Conservation (phyloP, 2,113 vertebrate genomes). For the cat (Felis catus) region DNA sequence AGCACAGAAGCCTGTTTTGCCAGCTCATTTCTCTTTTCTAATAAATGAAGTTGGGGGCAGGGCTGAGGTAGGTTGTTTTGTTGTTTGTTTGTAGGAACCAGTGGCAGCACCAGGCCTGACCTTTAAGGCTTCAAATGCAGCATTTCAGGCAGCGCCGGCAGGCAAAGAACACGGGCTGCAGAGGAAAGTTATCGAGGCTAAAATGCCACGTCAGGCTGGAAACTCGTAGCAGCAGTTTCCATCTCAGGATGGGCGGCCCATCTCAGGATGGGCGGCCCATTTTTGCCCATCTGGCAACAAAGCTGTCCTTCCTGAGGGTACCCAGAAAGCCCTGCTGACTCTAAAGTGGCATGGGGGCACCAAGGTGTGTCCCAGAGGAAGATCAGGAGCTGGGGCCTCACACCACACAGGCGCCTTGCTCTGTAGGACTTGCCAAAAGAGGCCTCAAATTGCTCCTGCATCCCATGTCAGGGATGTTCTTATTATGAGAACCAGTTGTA, state of each 20-base stretch:
- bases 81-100: constrained; percentile 44
- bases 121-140: constrained; percentile 74
- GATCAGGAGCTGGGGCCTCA: not conserved
- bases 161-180: not conserved
- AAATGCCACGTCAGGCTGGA: constrained; percentile 70
- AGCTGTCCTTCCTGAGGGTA: not conserved
- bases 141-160: constrained; percentile 21
- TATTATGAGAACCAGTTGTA: not conserved
- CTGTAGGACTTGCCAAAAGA: not conserved
- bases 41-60: constrained; percentile 5
- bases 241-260: not conserved
- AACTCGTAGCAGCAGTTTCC: not conserved
- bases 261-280: not conserved
- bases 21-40: not conserved
- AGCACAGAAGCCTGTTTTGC: not conserved
- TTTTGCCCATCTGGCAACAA: not conserved
- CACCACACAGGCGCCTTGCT: not conserved
- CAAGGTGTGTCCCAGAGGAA: not conserved
- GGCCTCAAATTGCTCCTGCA: not conserved
- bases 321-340: not conserved
- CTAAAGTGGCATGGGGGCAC: not conserved
- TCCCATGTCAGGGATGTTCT: not conserved
- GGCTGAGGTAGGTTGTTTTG: constrained; percentile 26
- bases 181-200: constrained; percentile 48
- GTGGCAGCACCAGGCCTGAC: constrained; percentile 70